Conservation (phyloP, 2,888 invertebrate genomes). For the Biston betularia region DNA sequence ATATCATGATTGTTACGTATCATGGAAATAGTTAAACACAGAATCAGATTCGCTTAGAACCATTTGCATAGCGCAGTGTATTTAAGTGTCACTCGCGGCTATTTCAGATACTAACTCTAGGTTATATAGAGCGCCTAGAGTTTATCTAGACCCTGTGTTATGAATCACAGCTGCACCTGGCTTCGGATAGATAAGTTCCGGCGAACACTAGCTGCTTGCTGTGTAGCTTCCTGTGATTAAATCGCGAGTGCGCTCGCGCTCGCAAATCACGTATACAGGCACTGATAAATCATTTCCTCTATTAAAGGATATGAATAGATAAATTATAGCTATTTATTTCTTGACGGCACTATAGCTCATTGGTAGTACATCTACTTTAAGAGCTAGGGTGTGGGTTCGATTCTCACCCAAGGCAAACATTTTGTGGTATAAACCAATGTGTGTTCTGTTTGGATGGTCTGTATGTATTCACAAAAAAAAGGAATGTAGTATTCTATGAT, state of each 20-base stretch:
- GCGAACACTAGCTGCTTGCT: conserved; percentile 64
- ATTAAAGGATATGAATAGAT: conserved; percentile 44
- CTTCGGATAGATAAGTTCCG: conserved; percentile 81
- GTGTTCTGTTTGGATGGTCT: no score
- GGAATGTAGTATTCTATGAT: no score
- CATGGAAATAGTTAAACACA: not conserved
- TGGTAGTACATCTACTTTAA: not conserved
- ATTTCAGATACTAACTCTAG: conserved; percentile 53
- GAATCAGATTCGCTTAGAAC: conserved; percentile 21
- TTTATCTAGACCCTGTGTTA: conserved; percentile 51
- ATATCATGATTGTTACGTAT: not conserved
- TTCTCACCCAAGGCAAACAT: no score
- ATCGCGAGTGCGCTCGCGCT: conserved; percentile 64
- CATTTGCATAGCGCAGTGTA: conserved; percentile 36
- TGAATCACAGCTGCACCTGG: conserved; percentile 75
- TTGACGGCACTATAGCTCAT: not conserved
- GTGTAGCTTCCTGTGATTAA: conserved; percentile 82
- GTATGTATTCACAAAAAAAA: no score
- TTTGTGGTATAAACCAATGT: no score
- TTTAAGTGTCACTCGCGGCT: conserved; percentile 54
- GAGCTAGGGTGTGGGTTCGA: not conserved
- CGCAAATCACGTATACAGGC: conserved; percentile 75
- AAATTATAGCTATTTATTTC: conserved; percentile 51
- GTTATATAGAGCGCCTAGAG: not conserved
- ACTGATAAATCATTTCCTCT: conserved; percentile 81